Evolutionary conservation across 2,797 vertebrate species (phyloP).

Genomic region (Antrozous pallidus): DNA sequence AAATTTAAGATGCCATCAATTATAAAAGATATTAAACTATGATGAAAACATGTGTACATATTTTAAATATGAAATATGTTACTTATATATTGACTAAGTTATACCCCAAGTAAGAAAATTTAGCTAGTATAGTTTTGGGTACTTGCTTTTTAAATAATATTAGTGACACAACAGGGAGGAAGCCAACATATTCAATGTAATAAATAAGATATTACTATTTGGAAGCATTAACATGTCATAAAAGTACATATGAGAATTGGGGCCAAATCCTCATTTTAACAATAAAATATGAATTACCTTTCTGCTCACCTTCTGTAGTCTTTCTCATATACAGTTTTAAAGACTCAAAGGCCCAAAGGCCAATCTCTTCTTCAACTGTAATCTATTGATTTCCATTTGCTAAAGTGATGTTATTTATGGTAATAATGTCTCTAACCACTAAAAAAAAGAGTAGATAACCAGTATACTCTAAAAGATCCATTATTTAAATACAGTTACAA

Average conservation of each 20-base stretch:
- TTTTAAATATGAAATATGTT: neutral
- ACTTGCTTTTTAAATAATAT: neutral
- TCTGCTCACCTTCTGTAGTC: neutral
- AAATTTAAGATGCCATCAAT: neutral
- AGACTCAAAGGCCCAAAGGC: neutral
- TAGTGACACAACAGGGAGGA: neutral
- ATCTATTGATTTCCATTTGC: conserved; percentile 25
- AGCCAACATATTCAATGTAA: neutral
- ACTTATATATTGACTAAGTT: neutral
- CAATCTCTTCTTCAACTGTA: neutral
- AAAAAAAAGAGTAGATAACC: conserved; percentile 21
- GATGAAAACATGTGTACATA: neutral
- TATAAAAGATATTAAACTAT: conserved; percentile 8
- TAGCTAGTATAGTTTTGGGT: neutral
- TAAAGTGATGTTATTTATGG: neutral
- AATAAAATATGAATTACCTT: neutral
- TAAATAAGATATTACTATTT: neutral
- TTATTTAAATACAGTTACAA: conserved; percentile 19
- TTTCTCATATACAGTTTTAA: neutral
- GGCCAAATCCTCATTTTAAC: neutral
- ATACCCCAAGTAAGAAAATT: neutral
- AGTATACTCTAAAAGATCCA: neutral
- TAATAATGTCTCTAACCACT: neutral
- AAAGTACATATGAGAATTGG: neutral
- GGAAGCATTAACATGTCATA: neutral